Conservation (phyloP, 2,888 invertebrate genomes). For the Hesperia comma region DNA sequence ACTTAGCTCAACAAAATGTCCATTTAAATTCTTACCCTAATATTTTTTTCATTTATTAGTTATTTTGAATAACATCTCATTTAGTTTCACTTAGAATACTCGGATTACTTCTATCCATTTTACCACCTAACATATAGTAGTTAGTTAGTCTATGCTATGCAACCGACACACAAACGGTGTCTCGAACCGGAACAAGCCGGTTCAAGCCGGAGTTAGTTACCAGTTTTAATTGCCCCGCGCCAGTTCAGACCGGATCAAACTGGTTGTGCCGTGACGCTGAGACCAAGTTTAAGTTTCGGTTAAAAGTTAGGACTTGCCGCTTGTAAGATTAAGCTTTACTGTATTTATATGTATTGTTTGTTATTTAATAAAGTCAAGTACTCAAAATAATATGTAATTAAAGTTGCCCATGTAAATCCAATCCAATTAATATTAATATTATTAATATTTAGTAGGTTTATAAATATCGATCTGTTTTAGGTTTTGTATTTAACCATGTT, state of each 20-base stretch:
- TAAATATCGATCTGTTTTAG: too few relatives aligned
- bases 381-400: too few relatives aligned
- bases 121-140: constrained; percentile 16
- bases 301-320: constrained; percentile 15
- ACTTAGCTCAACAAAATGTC: too few relatives aligned
- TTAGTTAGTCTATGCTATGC: constrained; percentile 4
- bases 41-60: too few relatives aligned
- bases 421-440: too few relatives aligned
- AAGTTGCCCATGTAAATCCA: too few relatives aligned
- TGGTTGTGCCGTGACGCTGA: constrained; percentile 39
- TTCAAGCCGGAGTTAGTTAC: constrained; percentile 47
- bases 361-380: neutral
- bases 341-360: constrained; percentile 2
- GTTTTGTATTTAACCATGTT: too few relatives aligned
- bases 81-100: too few relatives aligned
- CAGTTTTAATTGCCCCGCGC: constrained; percentile 57
- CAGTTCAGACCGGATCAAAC: constrained; percentile 57
- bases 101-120: neutral
- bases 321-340: constrained; percentile 4
- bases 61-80: too few relatives aligned
- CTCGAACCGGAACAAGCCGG: constrained; percentile 22
- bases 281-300: constrained; percentile 24
- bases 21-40: too few relatives aligned
- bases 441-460: too few relatives aligned
- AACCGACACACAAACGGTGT: constrained; percentile 25